Percentiles rank a stretch among this genome's conserved stretches.
These are phyloP conservation scores for Petrocephalus zakoni DNA, from an alignment of 2,113 vertebrate species.

Conservation along the genomic window DNA sequence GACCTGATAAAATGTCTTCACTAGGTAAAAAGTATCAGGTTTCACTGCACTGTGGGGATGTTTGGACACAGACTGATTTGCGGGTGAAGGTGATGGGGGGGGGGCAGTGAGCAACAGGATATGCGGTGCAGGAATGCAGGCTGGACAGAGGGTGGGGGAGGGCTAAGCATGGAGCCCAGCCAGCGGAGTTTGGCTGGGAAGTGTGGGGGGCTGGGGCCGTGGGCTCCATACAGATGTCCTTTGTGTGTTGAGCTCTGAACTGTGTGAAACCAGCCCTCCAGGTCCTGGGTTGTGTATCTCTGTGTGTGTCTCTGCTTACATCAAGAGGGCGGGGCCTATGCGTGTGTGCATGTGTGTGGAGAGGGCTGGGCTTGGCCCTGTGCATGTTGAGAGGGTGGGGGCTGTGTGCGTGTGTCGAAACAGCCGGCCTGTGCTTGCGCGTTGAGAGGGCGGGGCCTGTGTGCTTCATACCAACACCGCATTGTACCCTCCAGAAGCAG, in stretches of 20 bases:
- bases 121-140: constrained; percentile 4
- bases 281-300: not conserved
- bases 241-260: constrained; percentile 10
- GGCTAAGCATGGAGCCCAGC: not conserved
- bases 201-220: not conserved
- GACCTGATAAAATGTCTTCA: not conserved
- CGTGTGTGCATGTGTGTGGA: not conserved
- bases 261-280: constrained; percentile 6
- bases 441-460: too few species aligned
- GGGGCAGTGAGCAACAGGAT: not conserved
- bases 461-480: not conserved
- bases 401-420: too few species aligned
- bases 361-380: too few species aligned
- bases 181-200: not conserved
- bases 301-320: constrained; percentile 4
- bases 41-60: not conserved
- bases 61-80: not conserved
- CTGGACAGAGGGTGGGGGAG: constrained; percentile 12
- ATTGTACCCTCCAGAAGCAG: not conserved
- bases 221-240: constrained; percentile 23
- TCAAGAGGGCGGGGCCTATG: not conserved
- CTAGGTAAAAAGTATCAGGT: not conserved
- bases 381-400: too few species aligned
- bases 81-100: not conserved
- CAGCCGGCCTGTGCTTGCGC: not conserved